Evolutionary conservation across 2,113 vertebrate genomes (phyloP).

Genomic region (Psilopsiagon aymara): DNA sequence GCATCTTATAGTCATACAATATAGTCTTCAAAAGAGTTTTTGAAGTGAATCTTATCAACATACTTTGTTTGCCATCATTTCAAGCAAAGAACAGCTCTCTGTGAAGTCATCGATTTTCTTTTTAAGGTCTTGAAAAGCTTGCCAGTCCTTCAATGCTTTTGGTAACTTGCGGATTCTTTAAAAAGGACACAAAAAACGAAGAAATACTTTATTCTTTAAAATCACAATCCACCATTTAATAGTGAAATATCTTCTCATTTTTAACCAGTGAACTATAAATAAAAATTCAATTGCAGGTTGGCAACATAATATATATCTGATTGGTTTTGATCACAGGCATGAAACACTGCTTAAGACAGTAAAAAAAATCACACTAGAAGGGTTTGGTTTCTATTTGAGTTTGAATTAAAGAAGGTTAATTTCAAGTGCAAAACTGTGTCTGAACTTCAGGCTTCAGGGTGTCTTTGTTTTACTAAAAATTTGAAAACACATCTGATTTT

Average conservation of each 20-base stretch:
- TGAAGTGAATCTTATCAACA: constrained; percentile 13
- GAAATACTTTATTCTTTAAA: neutral
- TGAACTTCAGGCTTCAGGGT: neutral
- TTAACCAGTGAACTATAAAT: neutral
- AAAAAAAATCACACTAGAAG: neutral
- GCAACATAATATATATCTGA: neutral
- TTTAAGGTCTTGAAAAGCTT: constrained; percentile 84
- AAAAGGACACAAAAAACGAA: neutral
- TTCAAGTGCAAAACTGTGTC: neutral
- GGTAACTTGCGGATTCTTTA: constrained; percentile 82
- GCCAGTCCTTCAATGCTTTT: constrained; percentile 83
- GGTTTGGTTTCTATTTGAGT: neutral
- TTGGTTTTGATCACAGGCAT: neutral
- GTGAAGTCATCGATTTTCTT: constrained; percentile 84
- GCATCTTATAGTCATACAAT: neutral
- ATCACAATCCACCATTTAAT: neutral
- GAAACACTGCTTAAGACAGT: neutral
- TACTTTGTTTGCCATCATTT: constrained; percentile 87
- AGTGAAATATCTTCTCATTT: neutral
- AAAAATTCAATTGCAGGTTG: neutral
- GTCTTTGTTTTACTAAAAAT: neutral
- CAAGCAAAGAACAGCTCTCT: constrained; percentile 83
- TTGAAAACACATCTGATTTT: neutral
- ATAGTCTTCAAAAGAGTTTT: neutral
- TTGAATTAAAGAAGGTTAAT: neutral